Evolutionary conservation across 2,888 invertebrate genomes (phyloP), one percentile per base, ranked within the genome.

Genomic region (Gnatocerus cornutus): DNA sequence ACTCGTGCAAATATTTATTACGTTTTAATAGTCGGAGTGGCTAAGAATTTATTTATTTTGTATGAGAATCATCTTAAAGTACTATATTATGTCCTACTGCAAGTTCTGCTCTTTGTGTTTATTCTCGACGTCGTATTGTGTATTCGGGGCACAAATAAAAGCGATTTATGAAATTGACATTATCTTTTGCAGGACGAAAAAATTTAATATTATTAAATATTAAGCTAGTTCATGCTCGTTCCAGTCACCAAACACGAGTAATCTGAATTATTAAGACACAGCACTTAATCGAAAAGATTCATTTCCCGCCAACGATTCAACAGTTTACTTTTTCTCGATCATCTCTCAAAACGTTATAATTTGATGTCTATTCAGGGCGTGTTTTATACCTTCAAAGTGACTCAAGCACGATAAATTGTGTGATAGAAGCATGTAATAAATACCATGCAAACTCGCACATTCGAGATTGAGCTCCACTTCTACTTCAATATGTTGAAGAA

Each of bases 111-210:
- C 52, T 61, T 56, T 59, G 52, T 68, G 68, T 68, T 68, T 68
- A 68, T 55, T 62, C 62, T 68, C 68, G 16, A 14, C 39, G 50
- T 61, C 67, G 61, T 62, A 62, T 56, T 68, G 46, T 56, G 55
- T 55, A 68, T 68, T 55, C 61, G 37, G 16, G 50, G 45, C 68
- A 55, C 53, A 61, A 68, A 68, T 62, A 61, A 62, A 62, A 61
- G 56, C 53, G 68, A 68, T 62, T 68, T 62, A 68, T 68, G 53
- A 68, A 68, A 68, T 68, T 68, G 62, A 62, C 62, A 68, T 48
- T 62, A 53, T 59, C 33, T 59, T 37, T 8, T 50, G 48, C 39
- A 37, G 21, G 21, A 59, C 12, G 45, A 55, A 58, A 68, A 67
- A 68, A 62, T 14, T 55, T 48, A 39, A 45, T 41, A 61, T 61